These are phyloP conservation scores for Brachyalestes nurse DNA, from an alignment of 2,797 vertebrate genomes.

Conservation along the genomic window DNA sequence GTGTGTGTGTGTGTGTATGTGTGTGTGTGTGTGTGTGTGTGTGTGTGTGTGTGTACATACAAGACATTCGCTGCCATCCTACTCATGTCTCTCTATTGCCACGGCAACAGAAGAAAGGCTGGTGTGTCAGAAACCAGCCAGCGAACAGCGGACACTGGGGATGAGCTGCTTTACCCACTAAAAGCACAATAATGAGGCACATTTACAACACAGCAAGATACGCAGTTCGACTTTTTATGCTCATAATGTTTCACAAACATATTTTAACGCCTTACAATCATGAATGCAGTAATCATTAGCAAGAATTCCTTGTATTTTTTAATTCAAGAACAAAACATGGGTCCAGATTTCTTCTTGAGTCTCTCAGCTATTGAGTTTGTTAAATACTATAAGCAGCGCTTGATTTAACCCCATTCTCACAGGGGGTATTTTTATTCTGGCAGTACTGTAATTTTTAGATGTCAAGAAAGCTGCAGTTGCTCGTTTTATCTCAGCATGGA, in stretches of 20 bases:
- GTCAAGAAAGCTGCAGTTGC: too few species aligned
- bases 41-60: constrained; percentile 8
- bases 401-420: too few species aligned
- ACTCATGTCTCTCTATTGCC: constrained; percentile 3
- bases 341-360: too few species aligned
- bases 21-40: constrained; percentile 9
- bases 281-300: too few species aligned
- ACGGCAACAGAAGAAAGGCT: constrained; percentile 17
- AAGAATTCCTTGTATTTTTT: too few species aligned
- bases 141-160: constrained; percentile 6
- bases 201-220: background rate
- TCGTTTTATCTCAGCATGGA: too few species aligned
- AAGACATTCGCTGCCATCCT: background rate
- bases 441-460: too few species aligned
- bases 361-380: too few species aligned
- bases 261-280: too few species aligned
- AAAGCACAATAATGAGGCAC: background rate
- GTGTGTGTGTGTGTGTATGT: constrained; percentile 1
- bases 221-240: background rate
- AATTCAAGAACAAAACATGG: too few species aligned
- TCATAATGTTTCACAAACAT: background rate
- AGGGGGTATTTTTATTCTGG: too few species aligned
- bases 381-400: too few species aligned
- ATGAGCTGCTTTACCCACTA: background rate
- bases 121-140: constrained; percentile 18